Evolutionary conservation across 2,797 vertebrate species (phyloP).

Genomic region (Ctenosaura bakeri): DNA sequence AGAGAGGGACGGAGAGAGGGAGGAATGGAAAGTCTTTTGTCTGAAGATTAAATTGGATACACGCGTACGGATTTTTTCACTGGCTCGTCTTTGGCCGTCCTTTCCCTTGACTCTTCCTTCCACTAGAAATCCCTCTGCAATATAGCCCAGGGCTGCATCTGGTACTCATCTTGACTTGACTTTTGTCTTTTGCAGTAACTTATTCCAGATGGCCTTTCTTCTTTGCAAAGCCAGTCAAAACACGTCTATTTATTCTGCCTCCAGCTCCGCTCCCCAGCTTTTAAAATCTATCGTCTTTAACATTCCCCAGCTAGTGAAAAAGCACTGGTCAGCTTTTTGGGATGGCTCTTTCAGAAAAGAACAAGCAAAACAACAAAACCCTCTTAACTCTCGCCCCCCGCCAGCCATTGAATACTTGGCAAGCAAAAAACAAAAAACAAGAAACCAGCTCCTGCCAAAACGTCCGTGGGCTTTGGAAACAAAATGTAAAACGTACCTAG

Average conservation of each 20-base stretch:
- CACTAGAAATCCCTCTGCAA: slow-evolving; percentile 2
- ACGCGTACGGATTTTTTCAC: neutral
- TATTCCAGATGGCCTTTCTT: slow-evolving; percentile 67
- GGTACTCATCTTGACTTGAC: slow-evolving; percentile 66
- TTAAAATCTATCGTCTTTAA: neutral
- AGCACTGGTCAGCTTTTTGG: neutral
- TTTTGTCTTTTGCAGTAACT: slow-evolving; percentile 45
- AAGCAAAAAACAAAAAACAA: no score
- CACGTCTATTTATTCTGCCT: neutral
- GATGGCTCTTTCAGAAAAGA: neutral
- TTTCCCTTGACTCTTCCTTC: neutral
- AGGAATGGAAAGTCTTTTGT: no score
- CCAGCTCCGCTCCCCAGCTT: rapidly evolving
- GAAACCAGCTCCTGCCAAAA: neutral
- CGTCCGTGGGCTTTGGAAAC: neutral
- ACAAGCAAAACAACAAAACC: neutral
- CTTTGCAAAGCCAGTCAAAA: slow-evolving; percentile 40
- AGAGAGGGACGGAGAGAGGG: no score
- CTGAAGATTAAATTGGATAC: no score
- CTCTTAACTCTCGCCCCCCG: no score
- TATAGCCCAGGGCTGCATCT: neutral
- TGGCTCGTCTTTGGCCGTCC: slow-evolving; percentile 11
- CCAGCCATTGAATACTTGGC: neutral
- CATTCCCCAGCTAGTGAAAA: rapidly evolving
- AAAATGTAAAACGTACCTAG: neutral